A percentile compares a stretch with the other conserved stretches of the same genome.
Conservation (phyloP, 2,888 invertebrate species). For the Axea sp. region DNA sequence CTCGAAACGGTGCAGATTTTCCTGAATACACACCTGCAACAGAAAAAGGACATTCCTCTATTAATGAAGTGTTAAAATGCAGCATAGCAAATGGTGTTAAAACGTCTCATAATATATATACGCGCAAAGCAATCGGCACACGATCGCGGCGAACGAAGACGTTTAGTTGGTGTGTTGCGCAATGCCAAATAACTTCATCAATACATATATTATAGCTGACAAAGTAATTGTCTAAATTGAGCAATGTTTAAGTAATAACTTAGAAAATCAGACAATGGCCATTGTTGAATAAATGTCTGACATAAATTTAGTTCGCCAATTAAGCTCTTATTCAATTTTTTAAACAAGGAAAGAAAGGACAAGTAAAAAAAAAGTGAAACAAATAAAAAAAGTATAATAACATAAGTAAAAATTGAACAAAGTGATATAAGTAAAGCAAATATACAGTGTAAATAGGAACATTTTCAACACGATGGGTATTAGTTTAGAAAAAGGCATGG, state of each 20-base stretch:
- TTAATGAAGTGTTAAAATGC: conserved; percentile 49
- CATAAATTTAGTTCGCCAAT: conserved; percentile 52
- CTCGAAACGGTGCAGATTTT: conserved; percentile 39
- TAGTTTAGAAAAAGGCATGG: too few relatives aligned
- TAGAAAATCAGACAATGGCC: conserved; percentile 55
- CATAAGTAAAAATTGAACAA: too few relatives aligned
- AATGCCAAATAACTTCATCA: conserved; percentile 47
- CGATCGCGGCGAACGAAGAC: conserved; percentile 44
- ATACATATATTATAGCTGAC: conserved; percentile 57
- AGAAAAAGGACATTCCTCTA: conserved; percentile 41
- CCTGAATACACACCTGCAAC: conserved; percentile 58
- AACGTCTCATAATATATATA: neutral
- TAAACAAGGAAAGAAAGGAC: neutral
- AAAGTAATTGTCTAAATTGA: conserved; percentile 59
- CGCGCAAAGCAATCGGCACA: conserved; percentile 25
- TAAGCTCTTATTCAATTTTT: conserved; percentile 45
- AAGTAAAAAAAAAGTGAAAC: neutral
- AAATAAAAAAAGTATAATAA: conserved; percentile 20
- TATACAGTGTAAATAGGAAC: too few relatives aligned
- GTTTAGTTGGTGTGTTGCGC: conserved; percentile 37
- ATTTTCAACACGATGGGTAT: too few relatives aligned
- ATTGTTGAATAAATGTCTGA: conserved; percentile 60
- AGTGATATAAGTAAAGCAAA: too few relatives aligned
- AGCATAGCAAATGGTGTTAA: conserved; percentile 4
- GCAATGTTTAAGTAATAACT: conserved; percentile 54